Percentiles rank a stretch among this genome's conserved stretches.
Evolutionary conservation across 2,888 invertebrate genomes (phyloP).

Genomic region (Epinotia nisella): DNA sequence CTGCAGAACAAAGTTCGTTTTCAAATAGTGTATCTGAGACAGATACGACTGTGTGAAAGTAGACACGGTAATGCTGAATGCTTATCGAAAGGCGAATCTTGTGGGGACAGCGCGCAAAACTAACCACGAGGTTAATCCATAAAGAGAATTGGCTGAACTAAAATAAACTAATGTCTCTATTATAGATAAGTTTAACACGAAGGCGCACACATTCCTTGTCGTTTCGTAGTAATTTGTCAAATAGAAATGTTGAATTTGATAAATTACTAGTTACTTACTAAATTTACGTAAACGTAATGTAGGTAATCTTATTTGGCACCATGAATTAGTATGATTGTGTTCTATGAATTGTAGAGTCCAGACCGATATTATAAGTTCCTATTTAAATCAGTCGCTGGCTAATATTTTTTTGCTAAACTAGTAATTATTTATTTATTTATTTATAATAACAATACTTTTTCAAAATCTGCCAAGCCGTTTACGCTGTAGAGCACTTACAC

Average conservation of each 20-base stretch:
- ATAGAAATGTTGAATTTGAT: not conserved
- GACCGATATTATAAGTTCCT: not conserved
- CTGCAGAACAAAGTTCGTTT: not conserved
- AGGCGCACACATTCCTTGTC: not conserved
- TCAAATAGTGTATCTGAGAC: not conserved
- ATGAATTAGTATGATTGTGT: no score
- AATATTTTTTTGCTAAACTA: not conserved
- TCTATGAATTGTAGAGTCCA: not conserved
- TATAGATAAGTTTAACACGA: not conserved
- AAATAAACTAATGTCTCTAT: not conserved
- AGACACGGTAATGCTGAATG: constrained; percentile 11
- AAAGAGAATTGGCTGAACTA: not conserved
- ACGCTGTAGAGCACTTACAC: no score
- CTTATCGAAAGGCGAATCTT: constrained; percentile 7
- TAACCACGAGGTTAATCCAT: not conserved
- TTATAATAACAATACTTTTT: no score
- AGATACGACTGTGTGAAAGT: not conserved
- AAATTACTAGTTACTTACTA: not conserved
- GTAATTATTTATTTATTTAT: no score
- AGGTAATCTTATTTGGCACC: no score
- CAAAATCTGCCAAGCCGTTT: no score
- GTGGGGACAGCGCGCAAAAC: not conserved
- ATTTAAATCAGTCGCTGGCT: not conserved
- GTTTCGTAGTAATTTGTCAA: not conserved
- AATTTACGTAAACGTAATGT: not conserved